Conservation (phyloP, 2,113 vertebrate genomes). For the Cryptotis parvus region DNA sequence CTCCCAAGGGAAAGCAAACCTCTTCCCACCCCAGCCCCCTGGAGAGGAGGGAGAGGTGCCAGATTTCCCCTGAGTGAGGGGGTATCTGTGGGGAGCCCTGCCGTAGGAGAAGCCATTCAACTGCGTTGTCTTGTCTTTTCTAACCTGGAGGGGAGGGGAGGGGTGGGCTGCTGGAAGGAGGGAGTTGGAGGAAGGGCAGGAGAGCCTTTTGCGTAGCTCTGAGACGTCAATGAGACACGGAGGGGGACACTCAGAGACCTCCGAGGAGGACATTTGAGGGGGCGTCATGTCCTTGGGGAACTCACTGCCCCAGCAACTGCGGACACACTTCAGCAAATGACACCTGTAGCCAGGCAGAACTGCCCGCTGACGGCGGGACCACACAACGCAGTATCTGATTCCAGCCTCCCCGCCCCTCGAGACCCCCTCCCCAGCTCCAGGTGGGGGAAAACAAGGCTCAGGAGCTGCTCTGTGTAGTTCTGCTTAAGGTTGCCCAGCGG, state of each 20-base stretch:
- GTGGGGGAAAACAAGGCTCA: constrained; percentile 37
- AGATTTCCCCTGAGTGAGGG: not conserved
- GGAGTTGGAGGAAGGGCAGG: not conserved
- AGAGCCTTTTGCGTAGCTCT: not conserved
- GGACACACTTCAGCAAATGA: not conserved
- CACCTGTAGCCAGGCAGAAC: constrained; percentile 56
- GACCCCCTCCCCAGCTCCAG: not conserved
- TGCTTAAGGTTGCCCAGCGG: not conserved
- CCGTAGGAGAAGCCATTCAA: not conserved
- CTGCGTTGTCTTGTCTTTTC: not conserved
- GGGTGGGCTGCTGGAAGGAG: not conserved
- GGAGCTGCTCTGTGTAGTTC: not conserved
- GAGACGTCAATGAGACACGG: not conserved
- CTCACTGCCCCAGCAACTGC: not conserved
- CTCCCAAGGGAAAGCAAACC: not conserved
- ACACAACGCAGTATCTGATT: not conserved
- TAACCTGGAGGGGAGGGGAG: not conserved
- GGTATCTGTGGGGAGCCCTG: not conserved
- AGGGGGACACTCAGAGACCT: not conserved
- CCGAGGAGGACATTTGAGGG: not conserved
- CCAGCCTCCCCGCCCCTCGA: not conserved
- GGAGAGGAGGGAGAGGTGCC: not conserved
- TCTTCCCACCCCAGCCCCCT: not conserved
- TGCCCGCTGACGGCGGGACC: not conserved
- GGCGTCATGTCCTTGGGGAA: not conserved